Base-by-base conservation (phyloP, 2,797 vertebrate species). In the Balearica regulorum region DNA sequence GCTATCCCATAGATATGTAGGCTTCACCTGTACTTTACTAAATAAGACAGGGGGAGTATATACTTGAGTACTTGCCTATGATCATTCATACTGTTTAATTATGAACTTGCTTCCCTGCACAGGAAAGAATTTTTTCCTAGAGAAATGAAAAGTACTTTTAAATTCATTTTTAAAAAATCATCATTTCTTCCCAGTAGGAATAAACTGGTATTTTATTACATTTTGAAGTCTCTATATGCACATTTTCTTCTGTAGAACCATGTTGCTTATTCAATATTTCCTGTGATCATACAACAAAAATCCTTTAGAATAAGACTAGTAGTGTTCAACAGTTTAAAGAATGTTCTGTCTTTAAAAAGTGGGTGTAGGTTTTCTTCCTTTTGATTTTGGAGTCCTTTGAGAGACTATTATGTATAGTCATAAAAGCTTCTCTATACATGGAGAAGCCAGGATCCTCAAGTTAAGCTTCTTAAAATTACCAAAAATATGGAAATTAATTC, bases 201-300 rank as follows among this genome's bases (percentile, higher is more conserved):
- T 21, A 57, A 12, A 16, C 10, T 37, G 4, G 1, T 2, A 13
- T 51, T 68, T n/a, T 6, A 41, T 7, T 1, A 1, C 25, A 33
- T 57, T 77, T 78, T 77, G 25, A 53, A 73, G 17, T 53, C 46
- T 89, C 49, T 58, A 4, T 21, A 16, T 16, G 20, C 2, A 55
- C 5, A 22, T 73, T 84, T 62, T 3, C 11, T 68, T 80, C 31
- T 71, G 28, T 26, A 55, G 31, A 83, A 39, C 13, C 7, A 25
- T 24, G 9, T 6, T 57, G 18, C 21, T 89, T 65, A 37, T 53
- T 80, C 48, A 66, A 1, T 80, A 58, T 57, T 85, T 80, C 26
- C 24, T 65, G 49, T 64, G 57, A 71, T 64, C n/a, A 51, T 39
- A n/a, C 3, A 76, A 44, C 10, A 84, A 68, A 89, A 91, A 21